Base-by-base conservation (phyloP, 2,888 invertebrate species). In the Ormyrus pomaceus region DNA sequence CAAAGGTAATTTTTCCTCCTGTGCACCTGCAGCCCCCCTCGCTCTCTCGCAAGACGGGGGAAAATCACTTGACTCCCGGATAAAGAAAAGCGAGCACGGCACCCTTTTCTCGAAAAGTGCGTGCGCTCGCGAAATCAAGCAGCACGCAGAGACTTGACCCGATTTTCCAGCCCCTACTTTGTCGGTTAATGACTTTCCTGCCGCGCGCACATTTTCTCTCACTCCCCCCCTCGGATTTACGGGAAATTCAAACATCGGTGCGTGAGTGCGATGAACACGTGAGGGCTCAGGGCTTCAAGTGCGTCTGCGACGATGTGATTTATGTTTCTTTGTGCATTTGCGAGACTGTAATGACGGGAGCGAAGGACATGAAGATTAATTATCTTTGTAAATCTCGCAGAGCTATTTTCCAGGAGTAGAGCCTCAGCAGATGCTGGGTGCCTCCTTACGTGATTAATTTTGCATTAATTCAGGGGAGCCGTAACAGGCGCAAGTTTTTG, bases 131-230 rank as follows among this genome's bases (percentile, higher is more conserved):
- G 61, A 61, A 19, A 19, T 19, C 19, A 19, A 19, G 19, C 19
- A 19, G 19, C 19, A 19, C 19, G 19, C 19, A 68, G 56, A 79
- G 34, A 59, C 81, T 81, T 79, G 81, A 82, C 82, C 82, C 71
- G 73, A 73, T 81, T 81, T 80, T 56, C 51, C 73, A 46, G 56
- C 13, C 34, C 51, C 8, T n/a, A 56, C 73, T 66, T 13, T 2
- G 45, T 53, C 64, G 71, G 55, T 55, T 82, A 82, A 82, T 82
- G 82, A 81, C 72, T 73, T 19, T 19, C 69, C 56, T 59, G 58
- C 53, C 61, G 48, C 13, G 51, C 19, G 51, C 19, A 19, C 19
- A 72, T 50, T 50, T 56, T 61, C 69, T 55, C 46, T 55, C 55
- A 6, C 45, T 46, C 46, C 48, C 53, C 11, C 51, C 10, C 13